phyloP scores from a whole-genome alignment of 2,888 invertebrate genomes.

The Tetramorium bicarinatum region DNA sequence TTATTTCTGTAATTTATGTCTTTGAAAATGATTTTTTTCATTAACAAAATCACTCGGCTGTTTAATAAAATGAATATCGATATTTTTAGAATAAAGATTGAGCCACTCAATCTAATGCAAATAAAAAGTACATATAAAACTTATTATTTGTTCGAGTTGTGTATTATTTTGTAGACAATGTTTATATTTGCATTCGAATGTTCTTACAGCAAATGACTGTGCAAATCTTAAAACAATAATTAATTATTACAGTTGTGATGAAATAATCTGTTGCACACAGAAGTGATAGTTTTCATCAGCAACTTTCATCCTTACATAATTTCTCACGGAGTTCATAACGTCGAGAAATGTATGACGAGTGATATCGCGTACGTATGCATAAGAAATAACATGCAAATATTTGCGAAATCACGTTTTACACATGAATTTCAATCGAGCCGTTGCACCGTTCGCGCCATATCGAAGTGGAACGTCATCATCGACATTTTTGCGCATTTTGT shows the following conservation, averaged over 20 bases:
- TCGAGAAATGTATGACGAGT: background rate
- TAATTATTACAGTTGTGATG: background rate
- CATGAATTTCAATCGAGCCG: conserved; percentile 63
- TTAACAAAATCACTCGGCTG: background rate
- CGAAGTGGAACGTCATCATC: conserved; percentile 75
- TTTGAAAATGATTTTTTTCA: background rate
- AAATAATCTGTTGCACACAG: background rate
- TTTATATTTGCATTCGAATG: background rate
- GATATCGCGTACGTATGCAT: background rate
- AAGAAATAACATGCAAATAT: background rate
- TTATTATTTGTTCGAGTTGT: background rate
- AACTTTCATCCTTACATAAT: background rate
- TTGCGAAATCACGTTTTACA: conserved; percentile 57
- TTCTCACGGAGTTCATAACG: background rate
- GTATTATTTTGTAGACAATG: background rate
- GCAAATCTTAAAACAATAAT: background rate
- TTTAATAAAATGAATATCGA: background rate
- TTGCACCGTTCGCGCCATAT: conserved; percentile 65
- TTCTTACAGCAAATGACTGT: background rate
- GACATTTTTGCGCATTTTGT: conserved; percentile 77
- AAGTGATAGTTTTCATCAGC: background rate
- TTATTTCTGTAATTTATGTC: background rate
- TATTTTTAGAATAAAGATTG: background rate
- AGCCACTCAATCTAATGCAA: background rate
- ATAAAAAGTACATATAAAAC: background rate